Base-by-base conservation (phyloP, 2,888 invertebrate genomes). In the Lapara coniferarum region DNA sequence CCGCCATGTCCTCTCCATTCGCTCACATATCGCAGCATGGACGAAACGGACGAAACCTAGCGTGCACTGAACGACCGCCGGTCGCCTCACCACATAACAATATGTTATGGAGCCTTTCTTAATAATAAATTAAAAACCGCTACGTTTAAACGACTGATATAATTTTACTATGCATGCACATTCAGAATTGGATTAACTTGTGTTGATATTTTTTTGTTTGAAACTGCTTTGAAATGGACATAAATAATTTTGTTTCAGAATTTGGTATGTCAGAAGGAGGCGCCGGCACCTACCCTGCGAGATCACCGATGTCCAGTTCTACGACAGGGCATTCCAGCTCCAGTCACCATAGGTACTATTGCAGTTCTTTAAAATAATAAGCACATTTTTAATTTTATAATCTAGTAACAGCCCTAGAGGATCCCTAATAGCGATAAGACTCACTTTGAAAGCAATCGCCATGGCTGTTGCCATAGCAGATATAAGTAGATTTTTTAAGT, bases 271-370 rank as follows among this genome's bases (percentile, higher is more conserved):
- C 93, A 14, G 93, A 93, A 77, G 90, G 91, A 0, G 90, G 88
- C 59, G 86, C 81, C 7, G 85, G 87, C 63, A 84, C 83, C 53
- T 93, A 89, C 71, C 90, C 92, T 0, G 93, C 92, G 13, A 85
- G 93, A 16, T 93, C 93, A 0, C 93, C 93, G 0, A 87, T 93
- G 84, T 93, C 93, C 75, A 91, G 90, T 75, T 91, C 93, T 14
- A 93, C 93, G 10, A 93, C 93, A 53, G 93, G 92, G 0, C 93
- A 93, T 74, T 93, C 93, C 49, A 92, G 90, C 83, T 93, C 93
- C 70, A 93, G 93, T 72, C 93, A 93, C 78, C 93, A 93, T 92
- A 93, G 93, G 93, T 92, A 74, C 19, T 6, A 5, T 56, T 56
- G 12, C 19, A 25, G 25, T 25, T 25, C 16, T 56, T 19, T 56